Evolutionary conservation across 2,888 invertebrate genomes (phyloP), one percentile per base, ranked within the genome.

Genomic region (Dromius quadrimaculatus): DNA sequence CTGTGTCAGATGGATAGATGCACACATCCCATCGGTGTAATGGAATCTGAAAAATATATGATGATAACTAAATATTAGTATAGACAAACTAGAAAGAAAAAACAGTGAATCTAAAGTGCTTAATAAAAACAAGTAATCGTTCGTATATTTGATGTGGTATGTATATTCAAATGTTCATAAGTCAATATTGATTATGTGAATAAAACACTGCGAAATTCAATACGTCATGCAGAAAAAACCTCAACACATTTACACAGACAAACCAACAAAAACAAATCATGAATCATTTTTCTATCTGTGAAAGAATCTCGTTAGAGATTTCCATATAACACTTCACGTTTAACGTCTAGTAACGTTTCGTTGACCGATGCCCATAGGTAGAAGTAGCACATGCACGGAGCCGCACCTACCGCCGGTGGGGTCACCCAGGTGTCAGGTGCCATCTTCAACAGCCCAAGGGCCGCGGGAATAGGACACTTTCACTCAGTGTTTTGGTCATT

Each of bases 261-360:
- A 28, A 28, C 28, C 4, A 28, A 3, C 3, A 28, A 28, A 3
- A 28, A 28, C 8, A 28, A 28, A 28, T 28, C 28, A 28, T 5
- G 4, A 28, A 28, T 28, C 0, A 4, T n/a, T 11, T 41, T 41
- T 41, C 41, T 45, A 54, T 54, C 69, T 71, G 72, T 74, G 72
- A 77, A 78, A 77, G 79, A 81, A 80, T 80, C n/a, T n/a, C n/a
- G n/a, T 81, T 81, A 79, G 59, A 45, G 71, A 71, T 64, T 22
- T 70, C 70, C 71, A 76, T 75, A 74, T 74, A 74, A 59, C 74
- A 76, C 75, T 75, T 73, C 75, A 75, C 78, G 28, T 28, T 28
- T 28, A 5, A 28, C 28, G 15, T 54, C 11, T 54, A 19, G 11
- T 54, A 54, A 23, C n/a, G 50, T 54, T 11, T 15, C 50, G 28